Evolutionary conservation across 2,888 invertebrate species (phyloP).

Genomic region (Amphipyra berbera): DNA sequence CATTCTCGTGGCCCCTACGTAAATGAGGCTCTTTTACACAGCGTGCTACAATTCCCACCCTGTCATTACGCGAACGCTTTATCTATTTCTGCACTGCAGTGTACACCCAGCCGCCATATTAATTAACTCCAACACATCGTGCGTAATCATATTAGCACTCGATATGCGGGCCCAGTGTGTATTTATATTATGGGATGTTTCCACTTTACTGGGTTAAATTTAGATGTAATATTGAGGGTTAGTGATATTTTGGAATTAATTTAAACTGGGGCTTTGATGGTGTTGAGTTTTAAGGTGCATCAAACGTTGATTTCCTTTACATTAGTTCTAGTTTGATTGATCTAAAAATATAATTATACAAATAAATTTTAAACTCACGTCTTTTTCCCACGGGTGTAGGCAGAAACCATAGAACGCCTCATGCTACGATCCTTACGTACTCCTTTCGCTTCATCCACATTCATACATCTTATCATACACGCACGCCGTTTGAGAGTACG

Average conservation of each 20-base stretch:
- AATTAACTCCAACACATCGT: conserved; percentile 56
- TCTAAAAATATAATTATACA: conserved; percentile 15
- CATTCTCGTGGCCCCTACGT: conserved; percentile 6
- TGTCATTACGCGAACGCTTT: conserved; percentile 50
- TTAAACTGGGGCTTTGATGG: conserved; percentile 28
- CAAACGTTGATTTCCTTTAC: conserved; percentile 2
- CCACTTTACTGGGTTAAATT: conserved; percentile 3
- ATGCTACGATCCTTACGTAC: too few relatives aligned
- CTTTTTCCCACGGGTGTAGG: too few relatives aligned
- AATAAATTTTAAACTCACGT: background rate
- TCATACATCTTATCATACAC: too few relatives aligned
- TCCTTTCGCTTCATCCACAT: too few relatives aligned
- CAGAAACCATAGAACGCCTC: too few relatives aligned
- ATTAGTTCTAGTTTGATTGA: conserved; percentile 16
- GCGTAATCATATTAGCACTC: conserved; percentile 53
- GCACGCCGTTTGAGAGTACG: too few relatives aligned
- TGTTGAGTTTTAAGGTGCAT: background rate
- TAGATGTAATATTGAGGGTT: conserved; percentile 11
- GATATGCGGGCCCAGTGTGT: conserved; percentile 32
- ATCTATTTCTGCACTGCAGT: conserved; percentile 53
- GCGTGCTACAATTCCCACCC: conserved; percentile 42
- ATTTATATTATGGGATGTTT: background rate
- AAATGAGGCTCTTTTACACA: conserved; percentile 29
- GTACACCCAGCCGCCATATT: conserved; percentile 50
- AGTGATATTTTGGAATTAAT: conserved; percentile 21